These are phyloP conservation scores for Cisticola juncidis DNA, from an alignment of 2,113 vertebrate genomes.

Conservation along the genomic window DNA sequence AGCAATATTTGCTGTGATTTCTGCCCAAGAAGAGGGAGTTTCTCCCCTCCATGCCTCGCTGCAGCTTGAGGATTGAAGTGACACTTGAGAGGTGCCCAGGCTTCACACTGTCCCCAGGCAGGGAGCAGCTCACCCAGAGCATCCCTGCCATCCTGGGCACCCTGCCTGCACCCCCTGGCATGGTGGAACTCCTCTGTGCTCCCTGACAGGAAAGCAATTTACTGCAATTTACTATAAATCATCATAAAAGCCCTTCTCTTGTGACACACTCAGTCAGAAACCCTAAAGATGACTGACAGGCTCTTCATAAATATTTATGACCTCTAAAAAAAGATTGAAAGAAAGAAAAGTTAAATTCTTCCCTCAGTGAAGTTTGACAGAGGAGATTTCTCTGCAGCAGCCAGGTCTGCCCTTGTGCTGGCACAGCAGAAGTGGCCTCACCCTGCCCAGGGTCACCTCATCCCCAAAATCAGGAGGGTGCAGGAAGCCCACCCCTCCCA, in stretches of 20 bases:
- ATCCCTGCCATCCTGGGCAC: neutral
- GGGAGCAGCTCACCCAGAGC: neutral
- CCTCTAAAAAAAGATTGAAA: slow-evolving; percentile 55
- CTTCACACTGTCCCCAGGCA: neutral
- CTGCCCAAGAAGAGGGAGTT: neutral
- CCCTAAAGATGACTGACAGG: slow-evolving; percentile 67
- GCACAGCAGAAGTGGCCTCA: neutral
- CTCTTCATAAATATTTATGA: slow-evolving; percentile 69
- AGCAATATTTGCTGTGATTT: neutral
- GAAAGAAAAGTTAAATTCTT: slow-evolving; percentile 44
- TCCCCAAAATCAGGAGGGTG: fast-evolving
- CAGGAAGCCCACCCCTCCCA: neutral
- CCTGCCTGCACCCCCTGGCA: neutral
- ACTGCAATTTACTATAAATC: slow-evolving; percentile 67
- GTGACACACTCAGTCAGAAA: slow-evolving; percentile 67
- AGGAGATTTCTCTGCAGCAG: neutral
- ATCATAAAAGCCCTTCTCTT: slow-evolving; percentile 61
- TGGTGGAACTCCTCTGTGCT: neutral
- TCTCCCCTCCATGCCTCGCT: fast-evolving
- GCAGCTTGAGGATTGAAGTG: neutral
- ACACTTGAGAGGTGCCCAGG: neutral
- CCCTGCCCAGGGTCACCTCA: neutral
- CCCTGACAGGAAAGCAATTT: slow-evolving; percentile 63
- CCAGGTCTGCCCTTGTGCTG: neutral
- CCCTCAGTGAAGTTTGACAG: neutral